A percentile compares a stretch with the other conserved stretches of the same genome.
phyloP scores from a whole-genome alignment of 2,797 vertebrate genomes.

The Danio albolineatus region DNA sequence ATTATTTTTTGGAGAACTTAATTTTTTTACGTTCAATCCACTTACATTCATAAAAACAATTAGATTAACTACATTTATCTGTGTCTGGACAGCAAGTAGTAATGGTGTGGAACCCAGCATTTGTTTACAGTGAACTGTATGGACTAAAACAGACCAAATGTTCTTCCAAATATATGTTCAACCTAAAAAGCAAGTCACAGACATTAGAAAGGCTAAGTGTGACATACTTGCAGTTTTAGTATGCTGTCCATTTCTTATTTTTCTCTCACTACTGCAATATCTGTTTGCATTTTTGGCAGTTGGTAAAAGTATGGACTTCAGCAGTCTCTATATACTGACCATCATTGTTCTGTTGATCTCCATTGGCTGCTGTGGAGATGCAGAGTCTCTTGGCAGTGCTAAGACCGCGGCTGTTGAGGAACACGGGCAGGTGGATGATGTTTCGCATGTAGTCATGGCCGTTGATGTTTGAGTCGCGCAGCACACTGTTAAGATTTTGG shows the following conservation, averaged over 20 bases:
- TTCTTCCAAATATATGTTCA: no score
- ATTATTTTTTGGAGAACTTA: no score
- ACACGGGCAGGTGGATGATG: conserved; percentile 95
- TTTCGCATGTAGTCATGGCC: conserved; percentile 98
- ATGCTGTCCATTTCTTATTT: no score
- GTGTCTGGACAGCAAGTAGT: no score
- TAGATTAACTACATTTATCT: no score
- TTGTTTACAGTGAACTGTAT: no score
- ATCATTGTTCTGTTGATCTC: conserved; percentile 82
- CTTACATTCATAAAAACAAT: no score
- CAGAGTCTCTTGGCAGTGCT: conserved; percentile 89
- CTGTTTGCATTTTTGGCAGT: not conserved
- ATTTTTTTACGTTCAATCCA: no score
- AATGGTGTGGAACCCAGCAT: no score
- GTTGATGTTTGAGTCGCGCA: conserved; percentile 97
- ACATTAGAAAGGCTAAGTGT: not conserved
- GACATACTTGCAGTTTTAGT: no score
- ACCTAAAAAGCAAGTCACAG: not conserved
- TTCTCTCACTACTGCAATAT: not conserved
- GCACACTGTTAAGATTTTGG: conserved; percentile 96
- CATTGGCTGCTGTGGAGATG: conserved; percentile 80
- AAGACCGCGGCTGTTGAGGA: conserved; percentile 93
- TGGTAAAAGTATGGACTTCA: not conserved
- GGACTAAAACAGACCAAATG: no score
- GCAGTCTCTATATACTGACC: conserved; percentile 73